Evolutionary conservation across 2,888 invertebrate genomes (phyloP).

Genomic region (Biston betularia): DNA sequence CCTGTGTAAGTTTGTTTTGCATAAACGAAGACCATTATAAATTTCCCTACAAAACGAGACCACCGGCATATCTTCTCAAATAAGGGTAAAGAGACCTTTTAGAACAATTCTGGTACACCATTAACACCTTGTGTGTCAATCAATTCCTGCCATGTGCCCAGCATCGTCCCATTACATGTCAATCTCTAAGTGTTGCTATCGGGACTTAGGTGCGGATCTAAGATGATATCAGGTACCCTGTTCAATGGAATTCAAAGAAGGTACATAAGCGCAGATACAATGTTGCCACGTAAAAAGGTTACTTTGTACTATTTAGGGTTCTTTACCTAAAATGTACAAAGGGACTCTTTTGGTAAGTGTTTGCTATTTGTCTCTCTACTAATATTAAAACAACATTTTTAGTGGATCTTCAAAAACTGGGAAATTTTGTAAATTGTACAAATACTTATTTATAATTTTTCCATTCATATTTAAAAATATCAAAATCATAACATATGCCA

Average conservation of each 20-base stretch:
- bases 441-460: too few species aligned
- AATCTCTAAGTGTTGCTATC: conserved; percentile 44
- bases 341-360: neutral
- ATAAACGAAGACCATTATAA: conserved; percentile 10
- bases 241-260: conserved; percentile 29
- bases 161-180: conserved; percentile 49
- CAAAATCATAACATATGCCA: too few species aligned
- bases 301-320: neutral
- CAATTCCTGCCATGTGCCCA: conserved; percentile 41
- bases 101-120: conserved; percentile 40
- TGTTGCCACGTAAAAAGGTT: conserved; percentile 2
- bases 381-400: too few species aligned
- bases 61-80: conserved; percentile 6
- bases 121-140: conserved; percentile 48
- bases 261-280: neutral
- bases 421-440: too few species aligned
- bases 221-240: conserved; percentile 32
- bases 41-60: conserved; percentile 16
- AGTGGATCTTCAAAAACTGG: too few species aligned
- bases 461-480: too few species aligned
- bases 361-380: neutral
- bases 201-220: conserved; percentile 32
- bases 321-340: neutral
- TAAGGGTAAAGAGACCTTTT: conserved; percentile 29
- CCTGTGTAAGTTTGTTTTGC: neutral